Base-by-base conservation (phyloP, 2,888 invertebrate species). In the Hyposoter dolosus region DNA sequence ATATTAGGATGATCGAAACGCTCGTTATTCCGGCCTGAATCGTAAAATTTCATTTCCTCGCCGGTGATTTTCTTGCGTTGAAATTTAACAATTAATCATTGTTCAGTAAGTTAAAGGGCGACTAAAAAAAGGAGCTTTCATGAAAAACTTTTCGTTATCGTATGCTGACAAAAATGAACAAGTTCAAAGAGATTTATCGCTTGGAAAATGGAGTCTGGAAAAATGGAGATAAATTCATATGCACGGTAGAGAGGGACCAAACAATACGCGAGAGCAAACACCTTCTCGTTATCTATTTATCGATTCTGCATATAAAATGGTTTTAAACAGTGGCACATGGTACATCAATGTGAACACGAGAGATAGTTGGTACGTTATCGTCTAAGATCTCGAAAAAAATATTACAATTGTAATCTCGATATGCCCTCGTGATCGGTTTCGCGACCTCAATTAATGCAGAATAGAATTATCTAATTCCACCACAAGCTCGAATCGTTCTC, bases 351-450 rank as follows among this genome's bases (percentile, higher is more conserved):
- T 71, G 80, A n/a, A 35, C 75, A 40, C 32, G 32, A 12, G 32
- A 66, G 45, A 47, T 84, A 77, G 19, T 66, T 56, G 28, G 50
- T 28, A 17, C 35, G 28, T 71, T 82, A 78, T 75, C 78, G n/a
- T 47, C n/a, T 56, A 60, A 69, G 74, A 86, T 81, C 72, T 23
- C 45, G 40, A 60, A 75, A 23, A 66, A 43, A 53, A 32, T 47
- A 84, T 82, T 71, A 60, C 32, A 43, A 71, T 47, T 65, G 45
- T 80, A 74, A 76, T 68, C 40, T 72, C 19, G 23, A 80, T 60
- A 60, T 40, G 35, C 43, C 32, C 32, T 79, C 68, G 15, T 1
- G 45, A 32, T 71, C 40, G 56, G 32, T 50, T 40, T 43, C 75
- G 40, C 35, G 79, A 50, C 76, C 76, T 71, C 68, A 80, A 80